phyloP scores from a whole-genome alignment of 2,113 vertebrate species.

The Elephantulus edwardii region DNA sequence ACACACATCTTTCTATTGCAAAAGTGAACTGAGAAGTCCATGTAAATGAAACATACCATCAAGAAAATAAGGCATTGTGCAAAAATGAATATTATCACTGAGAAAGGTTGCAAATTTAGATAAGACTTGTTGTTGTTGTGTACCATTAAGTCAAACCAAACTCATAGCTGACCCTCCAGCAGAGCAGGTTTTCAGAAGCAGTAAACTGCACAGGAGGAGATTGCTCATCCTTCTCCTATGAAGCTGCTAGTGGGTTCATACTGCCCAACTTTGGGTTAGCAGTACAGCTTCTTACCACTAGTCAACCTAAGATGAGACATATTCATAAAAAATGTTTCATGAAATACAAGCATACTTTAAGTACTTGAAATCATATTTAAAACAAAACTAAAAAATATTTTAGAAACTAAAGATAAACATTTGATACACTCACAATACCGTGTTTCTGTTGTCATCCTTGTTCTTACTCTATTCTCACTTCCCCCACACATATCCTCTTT shows the following conservation, averaged over 20 bases:
- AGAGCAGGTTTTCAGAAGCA: too few species aligned
- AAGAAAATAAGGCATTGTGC: background rate
- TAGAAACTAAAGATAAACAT: background rate
- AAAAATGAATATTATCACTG: background rate
- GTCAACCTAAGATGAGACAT: background rate
- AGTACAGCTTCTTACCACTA: too few species aligned
- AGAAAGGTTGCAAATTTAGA: background rate
- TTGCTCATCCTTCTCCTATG: too few species aligned
- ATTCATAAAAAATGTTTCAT: background rate
- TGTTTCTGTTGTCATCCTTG: background rate
- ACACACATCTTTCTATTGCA: background rate
- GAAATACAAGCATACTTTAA: background rate
- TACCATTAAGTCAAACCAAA: too few species aligned
- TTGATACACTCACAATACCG: too few species aligned
- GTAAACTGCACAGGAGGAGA: too few species aligned
- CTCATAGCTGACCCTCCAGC: too few species aligned
- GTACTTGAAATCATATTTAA: background rate
- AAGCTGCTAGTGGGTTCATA: too few species aligned
- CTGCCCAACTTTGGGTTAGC: too few species aligned
- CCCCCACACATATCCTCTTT: background rate
- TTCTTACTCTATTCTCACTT: background rate
- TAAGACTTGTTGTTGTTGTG: too few species aligned
- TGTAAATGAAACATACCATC: background rate
- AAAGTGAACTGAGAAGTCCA: background rate
- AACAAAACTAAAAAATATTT: background rate